These are phyloP conservation scores for Tapirus terrestris DNA, from an alignment of 2,113 vertebrate genomes.

Conservation along the genomic window DNA sequence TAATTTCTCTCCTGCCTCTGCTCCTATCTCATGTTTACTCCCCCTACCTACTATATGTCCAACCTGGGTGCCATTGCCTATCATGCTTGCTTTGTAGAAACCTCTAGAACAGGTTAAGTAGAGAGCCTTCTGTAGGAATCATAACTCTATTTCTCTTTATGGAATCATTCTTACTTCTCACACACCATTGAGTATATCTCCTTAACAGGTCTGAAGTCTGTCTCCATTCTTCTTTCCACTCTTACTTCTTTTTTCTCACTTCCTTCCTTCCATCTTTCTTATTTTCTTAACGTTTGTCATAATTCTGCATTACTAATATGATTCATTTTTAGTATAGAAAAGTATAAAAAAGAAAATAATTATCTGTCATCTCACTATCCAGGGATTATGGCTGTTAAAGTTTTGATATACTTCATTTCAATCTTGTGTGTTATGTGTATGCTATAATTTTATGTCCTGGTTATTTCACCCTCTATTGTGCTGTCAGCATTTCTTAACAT, in stretches of 20 bases:
- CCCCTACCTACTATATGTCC: accelerated
- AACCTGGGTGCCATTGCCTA: background rate
- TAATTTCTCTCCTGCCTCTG: background rate
- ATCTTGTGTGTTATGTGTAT: background rate
- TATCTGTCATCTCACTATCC: background rate
- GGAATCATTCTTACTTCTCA: background rate
- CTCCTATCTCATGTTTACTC: background rate
- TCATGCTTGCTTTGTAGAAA: background rate
- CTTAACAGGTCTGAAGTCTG: background rate
- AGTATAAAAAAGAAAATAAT: background rate
- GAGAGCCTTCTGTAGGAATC: background rate
- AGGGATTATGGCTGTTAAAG: background rate
- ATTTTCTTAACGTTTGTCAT: background rate
- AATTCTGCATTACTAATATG: background rate
- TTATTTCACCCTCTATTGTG: background rate
- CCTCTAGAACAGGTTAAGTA: background rate
- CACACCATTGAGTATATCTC: background rate
- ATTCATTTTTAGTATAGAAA: background rate
- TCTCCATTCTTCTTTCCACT: background rate
- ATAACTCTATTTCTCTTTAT: background rate
- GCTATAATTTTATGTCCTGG: background rate
- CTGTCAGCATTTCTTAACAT: background rate
- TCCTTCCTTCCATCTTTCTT: background rate
- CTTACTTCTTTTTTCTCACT: background rate
- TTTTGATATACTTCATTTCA: background rate